These are phyloP conservation scores for Arnoldichthys spilopterus DNA, from an alignment of 2,797 vertebrate species.

Conservation along the genomic window DNA sequence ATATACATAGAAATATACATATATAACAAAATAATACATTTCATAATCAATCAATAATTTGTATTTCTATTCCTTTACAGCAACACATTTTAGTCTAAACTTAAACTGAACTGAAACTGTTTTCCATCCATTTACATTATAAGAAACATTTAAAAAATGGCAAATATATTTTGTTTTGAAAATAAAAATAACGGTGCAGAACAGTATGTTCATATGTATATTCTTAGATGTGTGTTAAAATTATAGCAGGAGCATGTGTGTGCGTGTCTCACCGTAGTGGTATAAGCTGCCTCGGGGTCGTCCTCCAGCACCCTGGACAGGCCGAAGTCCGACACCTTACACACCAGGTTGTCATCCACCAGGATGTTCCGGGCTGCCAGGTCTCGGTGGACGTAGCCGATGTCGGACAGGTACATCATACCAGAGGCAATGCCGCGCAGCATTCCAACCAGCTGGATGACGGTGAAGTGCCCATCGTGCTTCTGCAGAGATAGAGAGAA, in stretches of 20 bases:
- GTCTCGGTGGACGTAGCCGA: slow-evolving; percentile 96
- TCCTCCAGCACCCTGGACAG: slow-evolving; percentile 95
- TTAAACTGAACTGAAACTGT: too few relatives aligned
- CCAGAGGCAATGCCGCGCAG: slow-evolving; percentile 78
- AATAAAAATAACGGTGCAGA: too few relatives aligned
- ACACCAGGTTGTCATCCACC: slow-evolving; percentile 89
- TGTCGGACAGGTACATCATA: slow-evolving; percentile 96
- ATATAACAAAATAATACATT: background rate
- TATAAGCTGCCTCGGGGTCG: slow-evolving; percentile 92
- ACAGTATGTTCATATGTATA: background rate
- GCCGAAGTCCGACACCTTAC: slow-evolving; percentile 97
- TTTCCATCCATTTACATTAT: background rate
- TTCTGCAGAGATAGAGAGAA: slow-evolving; percentile 61
- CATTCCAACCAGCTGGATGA: too few relatives aligned
- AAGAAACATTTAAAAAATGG: background rate
- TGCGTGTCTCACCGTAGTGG: slow-evolving; percentile 83
- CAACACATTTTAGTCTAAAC: background rate
- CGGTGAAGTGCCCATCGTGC: slow-evolving; percentile 79
- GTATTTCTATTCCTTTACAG: background rate
- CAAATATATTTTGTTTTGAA: background rate
- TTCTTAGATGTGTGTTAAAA: background rate
- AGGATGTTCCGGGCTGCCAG: slow-evolving; percentile 95
- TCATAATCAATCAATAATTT: background rate
- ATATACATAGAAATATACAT: too few relatives aligned
- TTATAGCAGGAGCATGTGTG: slow-evolving; percentile 7